Evolutionary conservation across 1,140 invertebrate genomes (phyloP), one percentile per base, ranked within the genome.

Genomic region (Coenobita brevimanus): DNA sequence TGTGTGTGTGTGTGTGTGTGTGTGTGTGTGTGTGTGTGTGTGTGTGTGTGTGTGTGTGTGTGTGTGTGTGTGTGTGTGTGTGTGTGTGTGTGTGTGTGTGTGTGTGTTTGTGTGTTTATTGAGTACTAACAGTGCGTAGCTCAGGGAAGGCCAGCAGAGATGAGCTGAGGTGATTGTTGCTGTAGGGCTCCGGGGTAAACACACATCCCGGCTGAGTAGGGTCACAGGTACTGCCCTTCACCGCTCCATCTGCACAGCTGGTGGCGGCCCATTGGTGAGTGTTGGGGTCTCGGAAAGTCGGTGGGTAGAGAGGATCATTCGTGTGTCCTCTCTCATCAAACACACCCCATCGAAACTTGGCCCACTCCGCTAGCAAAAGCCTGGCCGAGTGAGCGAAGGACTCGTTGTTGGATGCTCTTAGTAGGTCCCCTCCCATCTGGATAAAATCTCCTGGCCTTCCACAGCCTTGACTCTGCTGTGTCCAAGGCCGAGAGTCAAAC

Each of bases 301-400:
- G 62, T 17, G 91, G 92, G 73, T 89, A 92, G 27, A 88, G 67
- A 0, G 79, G 89, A 71, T 92, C 91, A 2, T 88, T 89, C n/a
- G 90, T 90, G 67, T 91, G 91, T 21, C 92, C 91, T 80, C 92
- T 92, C 90, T 93, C 93, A 57, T 93, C 92, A 82, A 93, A 93
- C 10, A 93, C 92, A 1, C 93, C 93, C 89, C 92, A 93, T 0
- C 93, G 91, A 41, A 93, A 92, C 83, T 93, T 92, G 8, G 92
- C 92, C 92, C 93, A 93, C 82, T 93, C 92, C 76, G 93, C 92
- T 30, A 93, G 91, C 10, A 93, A 82, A 36, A 92, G 91, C 62
- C 91, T 91, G 46, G 90, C 93, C 93, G 90, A 33, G 80, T 82
- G 73, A 81, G 69, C 50, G 54, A 62, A 57, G 8, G 82, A 76